Evolutionary conservation across 2,797 vertebrate species (phyloP).

Genomic region (Monodelphis domestica): DNA sequence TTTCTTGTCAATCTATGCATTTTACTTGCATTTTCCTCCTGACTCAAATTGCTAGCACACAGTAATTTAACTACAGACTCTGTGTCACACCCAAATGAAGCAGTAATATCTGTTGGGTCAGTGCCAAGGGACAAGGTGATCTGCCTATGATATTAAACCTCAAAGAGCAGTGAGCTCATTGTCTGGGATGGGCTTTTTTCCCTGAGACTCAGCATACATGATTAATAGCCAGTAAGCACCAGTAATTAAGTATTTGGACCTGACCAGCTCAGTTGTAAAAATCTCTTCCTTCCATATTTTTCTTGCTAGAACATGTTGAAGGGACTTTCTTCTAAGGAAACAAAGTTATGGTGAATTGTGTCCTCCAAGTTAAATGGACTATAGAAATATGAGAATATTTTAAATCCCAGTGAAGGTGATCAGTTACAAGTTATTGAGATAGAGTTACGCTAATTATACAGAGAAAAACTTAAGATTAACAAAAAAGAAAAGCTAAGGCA

Average conservation of each 20-base stretch:
- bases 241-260: slow-evolving; percentile 61
- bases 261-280: slow-evolving; percentile 49
- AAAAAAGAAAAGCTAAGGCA: background rate
- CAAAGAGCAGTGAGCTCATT: slow-evolving; percentile 46
- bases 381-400: slow-evolving; percentile 25
- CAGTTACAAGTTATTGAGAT: background rate
- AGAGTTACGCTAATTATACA: background rate
- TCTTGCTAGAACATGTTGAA: slow-evolving; percentile 46
- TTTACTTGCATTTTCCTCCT: slow-evolving; percentile 44
- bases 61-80: slow-evolving; percentile 35
- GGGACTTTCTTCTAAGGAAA: slow-evolving; percentile 45
- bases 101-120: slow-evolving; percentile 1
- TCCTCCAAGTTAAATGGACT: slow-evolving; percentile 21
- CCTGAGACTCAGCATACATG: slow-evolving; percentile 7
- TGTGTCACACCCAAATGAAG: slow-evolving; percentile 2
- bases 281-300: slow-evolving; percentile 40
- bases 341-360: slow-evolving; percentile 5
- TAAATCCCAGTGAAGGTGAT: background rate
- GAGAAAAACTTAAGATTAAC: background rate
- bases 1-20: background rate
- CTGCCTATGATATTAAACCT: slow-evolving; percentile 34
- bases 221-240: slow-evolving; percentile 49
- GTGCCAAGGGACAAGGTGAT: slow-evolving; percentile 48
- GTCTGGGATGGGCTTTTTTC: slow-evolving; percentile 46
- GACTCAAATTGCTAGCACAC: background rate